Percentiles rank a stretch among this genome's conserved stretches.
Evolutionary conservation across 2,888 invertebrate species (phyloP).

Genomic region (Leucozona laternaria): DNA sequence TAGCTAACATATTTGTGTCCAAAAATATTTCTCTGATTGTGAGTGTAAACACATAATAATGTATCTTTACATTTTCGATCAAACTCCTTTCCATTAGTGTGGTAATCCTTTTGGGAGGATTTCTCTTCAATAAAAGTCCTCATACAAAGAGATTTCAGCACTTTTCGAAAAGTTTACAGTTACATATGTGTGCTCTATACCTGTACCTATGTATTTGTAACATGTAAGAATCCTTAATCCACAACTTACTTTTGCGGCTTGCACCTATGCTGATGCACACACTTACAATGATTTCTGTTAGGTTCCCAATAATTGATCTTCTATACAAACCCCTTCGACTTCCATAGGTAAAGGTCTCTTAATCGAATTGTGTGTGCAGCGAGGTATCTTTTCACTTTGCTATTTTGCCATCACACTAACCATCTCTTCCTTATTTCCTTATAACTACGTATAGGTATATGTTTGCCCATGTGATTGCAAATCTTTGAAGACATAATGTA

Average conservation of each 20-base stretch:
- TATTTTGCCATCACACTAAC: background rate
- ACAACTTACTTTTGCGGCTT: conserved; percentile 26
- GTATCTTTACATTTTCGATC: background rate
- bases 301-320: conserved; percentile 54
- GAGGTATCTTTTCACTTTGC: conserved; percentile 28
- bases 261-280: conserved; percentile 13
- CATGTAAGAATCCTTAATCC: conserved; percentile 33
- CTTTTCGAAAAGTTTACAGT: conserved; percentile 41
- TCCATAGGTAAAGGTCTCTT: conserved; percentile 8
- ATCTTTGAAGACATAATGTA: conserved; percentile 29
- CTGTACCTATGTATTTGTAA: background rate
- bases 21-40: background rate
- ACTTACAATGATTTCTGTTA: conserved; percentile 1
- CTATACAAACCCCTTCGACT: conserved; percentile 11
- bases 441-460: no score
- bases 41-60: background rate
- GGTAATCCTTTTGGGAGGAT: conserved; percentile 57
- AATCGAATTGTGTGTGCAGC: conserved; percentile 48
- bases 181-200: background rate
- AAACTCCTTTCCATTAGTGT: conserved; percentile 23
- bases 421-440: background rate
- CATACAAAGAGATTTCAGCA: conserved; percentile 56
- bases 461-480: conserved; percentile 7
- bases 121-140: conserved; percentile 55
- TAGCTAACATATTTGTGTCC: background rate